Conservation (phyloP, 2,113 vertebrate genomes). For the Protobothrops flavoviridis region DNA sequence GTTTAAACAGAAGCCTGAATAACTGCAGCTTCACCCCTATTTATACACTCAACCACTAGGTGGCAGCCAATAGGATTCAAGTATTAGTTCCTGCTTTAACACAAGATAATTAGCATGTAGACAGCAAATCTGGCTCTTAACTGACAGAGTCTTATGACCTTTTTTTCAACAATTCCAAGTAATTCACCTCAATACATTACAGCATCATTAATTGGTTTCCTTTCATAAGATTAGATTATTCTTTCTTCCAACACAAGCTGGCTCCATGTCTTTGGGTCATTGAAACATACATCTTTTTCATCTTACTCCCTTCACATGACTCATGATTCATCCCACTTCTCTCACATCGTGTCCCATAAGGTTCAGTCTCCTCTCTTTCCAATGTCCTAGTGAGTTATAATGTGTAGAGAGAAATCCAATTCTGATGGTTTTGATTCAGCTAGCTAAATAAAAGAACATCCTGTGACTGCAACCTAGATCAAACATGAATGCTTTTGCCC, state of each 20-base stretch:
- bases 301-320: background rate
- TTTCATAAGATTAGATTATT: background rate
- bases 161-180: too few species aligned
- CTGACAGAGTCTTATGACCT: too few species aligned
- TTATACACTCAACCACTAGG: too few species aligned
- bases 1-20: too few species aligned
- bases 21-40: too few species aligned
- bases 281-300: background rate
- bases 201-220: background rate
- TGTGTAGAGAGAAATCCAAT: background rate
- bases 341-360: background rate
- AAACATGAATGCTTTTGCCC: background rate
- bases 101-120: too few species aligned
- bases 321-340: background rate
- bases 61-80: too few species aligned
- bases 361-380: background rate
- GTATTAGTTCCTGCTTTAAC: too few species aligned
- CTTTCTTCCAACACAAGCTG: background rate
- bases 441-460: background rate
- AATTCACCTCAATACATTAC: background rate
- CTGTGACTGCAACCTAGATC: background rate
- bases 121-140: too few species aligned
- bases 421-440: background rate
- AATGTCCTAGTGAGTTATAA: background rate
- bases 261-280: background rate